Percentiles rank a stretch among this genome's conserved stretches.
phyloP scores from a whole-genome alignment of 2,888 invertebrate species.

The Drosophila phalerata region DNA sequence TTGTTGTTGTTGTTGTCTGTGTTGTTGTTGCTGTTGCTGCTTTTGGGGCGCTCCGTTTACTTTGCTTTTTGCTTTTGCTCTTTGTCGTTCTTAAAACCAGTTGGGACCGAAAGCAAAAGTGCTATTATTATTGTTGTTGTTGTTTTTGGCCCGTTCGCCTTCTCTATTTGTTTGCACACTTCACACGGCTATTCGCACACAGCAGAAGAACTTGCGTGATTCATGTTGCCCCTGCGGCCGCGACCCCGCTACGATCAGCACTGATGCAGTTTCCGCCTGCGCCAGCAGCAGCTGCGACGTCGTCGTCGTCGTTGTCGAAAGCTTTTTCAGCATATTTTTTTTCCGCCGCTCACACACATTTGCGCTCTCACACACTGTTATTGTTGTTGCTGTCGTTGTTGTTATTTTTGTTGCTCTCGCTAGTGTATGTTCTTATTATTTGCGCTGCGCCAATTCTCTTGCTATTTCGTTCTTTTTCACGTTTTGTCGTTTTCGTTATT shows the following conservation, averaged over 20 bases:
- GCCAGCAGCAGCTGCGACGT: conserved; percentile 64
- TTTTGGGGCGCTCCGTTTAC: conserved; percentile 48
- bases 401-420: conserved; percentile 29
- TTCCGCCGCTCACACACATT: conserved; percentile 59
- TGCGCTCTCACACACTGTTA: conserved; percentile 31
- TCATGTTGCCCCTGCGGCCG: conserved; percentile 54
- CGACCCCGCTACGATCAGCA: conserved; percentile 39
- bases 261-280: conserved; percentile 77
- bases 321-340: conserved; percentile 76
- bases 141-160: conserved; percentile 52
- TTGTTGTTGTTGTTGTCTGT: conserved; percentile 4
- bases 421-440: conserved; percentile 65
- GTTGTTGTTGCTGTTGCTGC: conserved; percentile 11
- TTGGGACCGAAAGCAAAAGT: conserved; percentile 84
- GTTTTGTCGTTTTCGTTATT: conserved; percentile 24
- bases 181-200: conserved; percentile 63
- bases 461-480: conserved; percentile 55
- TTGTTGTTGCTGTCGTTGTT: conserved; percentile 29
- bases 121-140: conserved; percentile 66
- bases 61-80: conserved; percentile 56
- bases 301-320: conserved; percentile 42
- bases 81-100: conserved; percentile 71
- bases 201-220: conserved; percentile 71
- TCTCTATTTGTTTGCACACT: conserved; percentile 64
- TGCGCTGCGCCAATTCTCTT: conserved; percentile 66